A percentile compares a stretch with the other conserved stretches of the same genome.
Conservation (phyloP, 2,888 invertebrate genomes). For the Diplolepis rosae region DNA sequence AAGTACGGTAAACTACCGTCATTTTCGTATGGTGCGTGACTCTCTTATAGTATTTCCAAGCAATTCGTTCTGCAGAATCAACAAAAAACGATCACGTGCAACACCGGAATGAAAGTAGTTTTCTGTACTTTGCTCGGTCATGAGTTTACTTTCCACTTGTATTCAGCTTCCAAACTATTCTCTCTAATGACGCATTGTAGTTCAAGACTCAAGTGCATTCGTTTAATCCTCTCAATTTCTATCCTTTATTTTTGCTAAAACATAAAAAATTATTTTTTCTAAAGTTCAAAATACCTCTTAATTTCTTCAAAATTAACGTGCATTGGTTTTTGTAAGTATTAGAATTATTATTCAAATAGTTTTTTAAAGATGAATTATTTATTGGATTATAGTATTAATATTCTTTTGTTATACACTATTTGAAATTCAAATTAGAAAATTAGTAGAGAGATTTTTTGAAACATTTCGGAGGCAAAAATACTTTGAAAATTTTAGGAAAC, state of each 20-base stretch:
- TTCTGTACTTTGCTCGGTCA: slow-evolving; percentile 16
- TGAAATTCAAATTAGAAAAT: no score
- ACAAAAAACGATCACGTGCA: not conserved
- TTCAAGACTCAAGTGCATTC: not conserved
- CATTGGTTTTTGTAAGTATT: no score
- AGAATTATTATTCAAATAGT: no score
- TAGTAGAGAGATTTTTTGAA: no score
- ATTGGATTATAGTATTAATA: no score
- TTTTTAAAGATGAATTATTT: no score
- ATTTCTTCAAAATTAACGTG: no score
- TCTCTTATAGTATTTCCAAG: not conserved
- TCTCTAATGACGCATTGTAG: slow-evolving; percentile 9
- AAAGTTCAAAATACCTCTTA: no score
- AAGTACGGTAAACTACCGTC: not conserved
- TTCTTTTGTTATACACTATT: no score
- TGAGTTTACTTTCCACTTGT: slow-evolving; percentile 21
- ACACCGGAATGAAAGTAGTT: not conserved
- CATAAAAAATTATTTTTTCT: not conserved
- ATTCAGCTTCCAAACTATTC: slow-evolving; percentile 3
- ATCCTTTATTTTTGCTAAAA: not conserved
- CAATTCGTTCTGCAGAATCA: not conserved
- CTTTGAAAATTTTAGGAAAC: no score
- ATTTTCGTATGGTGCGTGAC: slow-evolving; percentile 8
- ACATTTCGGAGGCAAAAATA: no score
- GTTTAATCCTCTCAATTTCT: not conserved